Evolutionary conservation across 2,113 vertebrate genomes (phyloP).

Genomic region (Macquaria australasica): DNA sequence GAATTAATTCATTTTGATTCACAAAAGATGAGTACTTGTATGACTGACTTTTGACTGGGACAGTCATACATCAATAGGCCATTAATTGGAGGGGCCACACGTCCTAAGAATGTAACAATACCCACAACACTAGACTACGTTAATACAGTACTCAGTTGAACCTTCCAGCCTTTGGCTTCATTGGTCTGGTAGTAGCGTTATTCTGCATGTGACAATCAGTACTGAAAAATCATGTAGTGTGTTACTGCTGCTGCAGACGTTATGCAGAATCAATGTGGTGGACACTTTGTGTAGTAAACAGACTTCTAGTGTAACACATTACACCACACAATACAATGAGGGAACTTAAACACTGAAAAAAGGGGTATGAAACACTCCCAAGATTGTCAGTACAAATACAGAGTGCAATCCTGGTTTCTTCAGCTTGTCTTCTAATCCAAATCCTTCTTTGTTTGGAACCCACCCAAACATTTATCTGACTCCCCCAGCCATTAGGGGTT

Average conservation of each 20-base stretch:
- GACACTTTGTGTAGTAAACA: conserved; percentile 33
- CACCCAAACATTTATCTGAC: conserved; percentile 24
- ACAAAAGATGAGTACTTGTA: not conserved
- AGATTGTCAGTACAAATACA: conserved; percentile 73
- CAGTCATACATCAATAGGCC: not conserved
- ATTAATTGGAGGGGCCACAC: not conserved
- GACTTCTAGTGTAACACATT: conserved; percentile 15
- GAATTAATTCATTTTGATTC: not conserved
- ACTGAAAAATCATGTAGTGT: not conserved
- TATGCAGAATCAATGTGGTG: conserved; percentile 13
- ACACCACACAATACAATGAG: conserved; percentile 25
- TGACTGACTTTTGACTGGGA: not conserved
- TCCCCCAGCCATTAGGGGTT: conserved; percentile 37
- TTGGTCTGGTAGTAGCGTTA: conserved; percentile 6
- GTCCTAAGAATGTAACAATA: not conserved
- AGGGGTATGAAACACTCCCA: conserved; percentile 28
- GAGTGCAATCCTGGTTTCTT: conserved; percentile 50
- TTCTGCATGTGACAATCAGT: conserved; percentile 15
- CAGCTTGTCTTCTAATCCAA: not conserved
- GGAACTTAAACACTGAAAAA: conserved; percentile 15
- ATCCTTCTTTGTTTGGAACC: conserved; percentile 24
- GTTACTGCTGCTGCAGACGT: conserved; percentile 19
- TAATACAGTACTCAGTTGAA: conserved; percentile 3
- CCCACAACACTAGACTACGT: conserved; percentile 2
- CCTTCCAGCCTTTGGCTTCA: conserved; percentile 50